Conservation (phyloP, 2,888 invertebrate genomes). For the Zele albiditarsus region DNA sequence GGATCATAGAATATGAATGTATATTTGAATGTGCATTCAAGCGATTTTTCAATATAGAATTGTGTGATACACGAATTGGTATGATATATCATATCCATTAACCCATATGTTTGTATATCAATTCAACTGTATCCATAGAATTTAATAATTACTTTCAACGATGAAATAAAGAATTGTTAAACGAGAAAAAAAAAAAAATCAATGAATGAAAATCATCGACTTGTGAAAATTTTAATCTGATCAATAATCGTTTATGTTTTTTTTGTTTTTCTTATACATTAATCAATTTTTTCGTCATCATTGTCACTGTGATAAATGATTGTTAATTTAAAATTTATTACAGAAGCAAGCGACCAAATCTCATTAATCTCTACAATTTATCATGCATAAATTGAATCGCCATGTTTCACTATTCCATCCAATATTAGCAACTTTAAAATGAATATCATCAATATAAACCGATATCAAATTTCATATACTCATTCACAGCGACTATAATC, state of each 20-base stretch:
- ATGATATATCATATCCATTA: background rate
- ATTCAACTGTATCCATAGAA: background rate
- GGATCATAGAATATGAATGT: background rate
- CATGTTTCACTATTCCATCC: background rate
- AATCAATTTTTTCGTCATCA: background rate
- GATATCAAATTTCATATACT: background rate
- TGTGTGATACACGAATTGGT: background rate
- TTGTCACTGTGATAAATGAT: background rate
- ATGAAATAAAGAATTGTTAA: no score
- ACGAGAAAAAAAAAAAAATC: background rate
- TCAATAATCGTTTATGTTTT: background rate
- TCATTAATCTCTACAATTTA: background rate
- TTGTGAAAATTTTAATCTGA: background rate
- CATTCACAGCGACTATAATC: background rate
- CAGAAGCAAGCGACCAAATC: background rate
- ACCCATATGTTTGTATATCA: background rate
- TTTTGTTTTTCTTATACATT: background rate
- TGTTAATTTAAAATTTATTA: background rate
- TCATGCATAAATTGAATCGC: background rate
- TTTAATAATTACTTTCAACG: background rate
- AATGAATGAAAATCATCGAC: background rate
- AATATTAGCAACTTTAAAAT: background rate
- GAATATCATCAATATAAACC: background rate
- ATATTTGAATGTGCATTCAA: constrained; percentile 3
- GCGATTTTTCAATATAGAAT: background rate